Percentiles rank a stretch among this genome's conserved stretches.
Evolutionary conservation across 2,888 invertebrate species (phyloP).

Genomic region (Rotaria socialis): DNA sequence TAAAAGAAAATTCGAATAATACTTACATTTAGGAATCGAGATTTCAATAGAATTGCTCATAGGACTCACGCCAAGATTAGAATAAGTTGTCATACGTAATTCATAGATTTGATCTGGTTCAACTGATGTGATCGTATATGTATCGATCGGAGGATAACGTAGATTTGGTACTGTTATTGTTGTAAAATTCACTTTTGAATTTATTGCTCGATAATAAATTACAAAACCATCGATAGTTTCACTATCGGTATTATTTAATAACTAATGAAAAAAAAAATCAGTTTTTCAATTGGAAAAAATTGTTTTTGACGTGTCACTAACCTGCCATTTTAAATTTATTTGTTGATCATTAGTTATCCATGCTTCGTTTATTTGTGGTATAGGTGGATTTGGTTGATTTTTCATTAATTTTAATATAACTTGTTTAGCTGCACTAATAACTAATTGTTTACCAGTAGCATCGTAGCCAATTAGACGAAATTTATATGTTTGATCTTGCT

Average conservation of each 20-base stretch:
- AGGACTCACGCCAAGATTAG: conserved; percentile 34
- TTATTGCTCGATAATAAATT: conserved; percentile 42
- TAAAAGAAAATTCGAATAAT: too few species aligned
- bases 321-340: conserved; percentile 40
- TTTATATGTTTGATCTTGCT: conserved; percentile 24
- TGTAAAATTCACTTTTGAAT: conserved; percentile 34
- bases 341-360: conserved; percentile 35
- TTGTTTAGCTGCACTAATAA: conserved; percentile 9
- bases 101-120: conserved; percentile 36
- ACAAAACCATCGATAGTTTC: conserved; percentile 41
- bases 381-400: neutral
- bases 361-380: conserved; percentile 38
- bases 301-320: neutral
- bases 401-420: conserved; percentile 16
- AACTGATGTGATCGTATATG: conserved; percentile 40
- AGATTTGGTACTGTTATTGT: conserved; percentile 38
- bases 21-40: neutral
- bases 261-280: neutral
- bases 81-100: conserved; percentile 43
- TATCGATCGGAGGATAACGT: neutral
- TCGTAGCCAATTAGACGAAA: conserved; percentile 36
- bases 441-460: neutral
- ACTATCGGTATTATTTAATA: neutral
- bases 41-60: conserved; percentile 45
- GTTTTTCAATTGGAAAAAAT: neutral